Evolutionary conservation across 2,113 vertebrate genomes (phyloP), one percentile per base, ranked within the genome.

Genomic region (Garra rufa): DNA sequence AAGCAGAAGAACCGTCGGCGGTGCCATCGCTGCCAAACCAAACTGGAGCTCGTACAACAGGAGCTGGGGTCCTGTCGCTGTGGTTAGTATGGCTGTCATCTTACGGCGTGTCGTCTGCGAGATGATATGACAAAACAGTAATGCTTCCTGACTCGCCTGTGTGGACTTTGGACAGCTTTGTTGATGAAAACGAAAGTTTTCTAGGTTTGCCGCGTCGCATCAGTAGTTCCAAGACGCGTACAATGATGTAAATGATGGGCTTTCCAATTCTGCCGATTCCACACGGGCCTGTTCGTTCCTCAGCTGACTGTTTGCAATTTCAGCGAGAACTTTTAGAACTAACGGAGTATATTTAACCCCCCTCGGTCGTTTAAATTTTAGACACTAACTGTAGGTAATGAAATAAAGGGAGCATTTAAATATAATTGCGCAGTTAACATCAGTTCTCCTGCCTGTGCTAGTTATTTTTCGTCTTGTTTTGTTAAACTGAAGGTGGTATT

Each of bases 1-100:
- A 99, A 98, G 95, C 98, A 98, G 94, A 97, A 97, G 94, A 97
- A 95, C 89, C 96, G 97, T 90, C 96, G 97, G 85, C 97, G 98
- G 82, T 99, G 98, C 94, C 98, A 98, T 94, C 96, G 96, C 95
- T 99, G 98, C 96, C 98, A 99, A 96, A 97, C 95, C 93, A 99
- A 97, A 94, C 96, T 99, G 95, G 98, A 99, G 92, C 95, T 99
- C 91, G 98, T 99, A 86, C 98, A 99, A 92, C 97, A 99, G 92
- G 97, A 99, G 83, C 90, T 99, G 95, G 98, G 98, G 91, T 99
- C 96, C 0, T 99, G 98, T 93, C 98, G 98, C 91, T 99, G 98
- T 87, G 98, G 98, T 99, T 91, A 94, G 96, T 88, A 38, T 26
- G 21, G 21, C 50, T 10, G 1, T 83, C 44, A 41, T 83, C 8